Evolutionary conservation across 2,797 vertebrate genomes (phyloP), one percentile per base, ranked within the genome.

Genomic region (Liasis olivaceus): DNA sequence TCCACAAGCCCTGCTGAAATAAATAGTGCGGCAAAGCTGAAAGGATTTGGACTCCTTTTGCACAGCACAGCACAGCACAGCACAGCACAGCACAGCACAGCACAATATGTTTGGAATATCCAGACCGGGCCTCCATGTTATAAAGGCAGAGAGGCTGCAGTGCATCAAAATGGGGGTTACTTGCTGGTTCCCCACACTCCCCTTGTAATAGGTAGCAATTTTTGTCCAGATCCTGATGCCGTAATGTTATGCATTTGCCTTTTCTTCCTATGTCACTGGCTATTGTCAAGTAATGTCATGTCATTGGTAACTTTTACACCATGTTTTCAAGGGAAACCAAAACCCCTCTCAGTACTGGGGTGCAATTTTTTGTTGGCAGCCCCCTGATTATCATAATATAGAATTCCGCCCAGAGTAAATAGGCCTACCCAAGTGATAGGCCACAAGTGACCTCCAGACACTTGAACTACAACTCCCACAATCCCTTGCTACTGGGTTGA

Each of bases 161-260:
- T 89, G 24, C 24, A 11, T 77, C 28, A 88, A 66, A 88, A 64
- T 0, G 36, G 12, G 86, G 26, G 12, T 26, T 14, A 36, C 24
- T 5, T 7, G 3, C 0, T 89, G 85, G 5, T 59, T 42, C 90
- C n/a, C 22, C 31, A 77, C 0, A 1, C 9, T 58, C 24, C 28
- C 28, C 28, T 60, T 86, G 36, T n/a, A 28, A 31, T 81, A 92
- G 93, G 56, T 6, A 69, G 64, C 92, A 89, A 36, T 90, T 54
- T 64, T 42, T 26, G 31, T 62, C 26, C 56, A 59, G 28, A 51
- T n/a, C 69, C 22, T 0, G 56, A 87, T 64, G 92, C 64, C 63
- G 90, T 89, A n/a, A 26, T 42, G 81, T 69, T 87, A 12, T 26
- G 58, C 36, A 15, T 90, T 62, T 90, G 24, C 42, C 36, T 72